Conservation (phyloP, 2,113 vertebrate genomes). For the Corynorhinus townsendii region DNA sequence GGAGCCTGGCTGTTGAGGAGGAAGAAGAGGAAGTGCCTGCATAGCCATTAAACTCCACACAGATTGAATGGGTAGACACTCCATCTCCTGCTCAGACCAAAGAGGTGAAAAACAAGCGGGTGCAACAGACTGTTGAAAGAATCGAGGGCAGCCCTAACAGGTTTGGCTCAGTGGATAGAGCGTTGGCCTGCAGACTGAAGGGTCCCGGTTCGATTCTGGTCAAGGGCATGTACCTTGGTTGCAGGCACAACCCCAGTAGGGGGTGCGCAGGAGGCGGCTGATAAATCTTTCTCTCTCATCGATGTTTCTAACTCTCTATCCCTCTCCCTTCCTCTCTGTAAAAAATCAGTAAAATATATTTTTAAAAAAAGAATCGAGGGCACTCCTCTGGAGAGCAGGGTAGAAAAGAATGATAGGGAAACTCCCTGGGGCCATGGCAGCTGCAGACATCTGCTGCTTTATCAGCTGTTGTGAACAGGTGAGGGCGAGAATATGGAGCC, state of each 20-base stretch:
- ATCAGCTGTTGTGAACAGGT: background rate
- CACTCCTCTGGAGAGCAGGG: conserved; percentile 20
- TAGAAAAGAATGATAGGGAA: background rate
- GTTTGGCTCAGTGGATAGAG: no score
- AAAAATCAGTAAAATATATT: no score
- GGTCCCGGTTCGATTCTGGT: no score
- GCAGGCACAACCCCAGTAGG: no score
- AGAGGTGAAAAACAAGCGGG: background rate
- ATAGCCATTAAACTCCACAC: accelerated
- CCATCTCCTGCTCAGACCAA: background rate
- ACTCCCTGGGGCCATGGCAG: conserved; percentile 8
- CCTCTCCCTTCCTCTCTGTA: no score
- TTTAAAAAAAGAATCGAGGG: background rate
- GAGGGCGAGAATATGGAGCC: background rate
- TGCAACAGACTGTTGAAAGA: background rate
- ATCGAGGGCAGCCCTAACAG: background rate
- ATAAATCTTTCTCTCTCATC: no score
- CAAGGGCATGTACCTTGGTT: no score
- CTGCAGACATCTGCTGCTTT: conserved; percentile 23
- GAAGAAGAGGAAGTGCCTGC: background rate
- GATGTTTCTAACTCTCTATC: no score
- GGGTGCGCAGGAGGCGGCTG: no score
- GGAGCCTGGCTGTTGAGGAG: background rate
- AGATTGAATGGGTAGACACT: background rate
- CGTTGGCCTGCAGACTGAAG: no score